A percentile compares a stretch with the other conserved stretches of the same genome.
Conservation (phyloP, 2,888 invertebrate genomes). For the Lingula anatina region DNA sequence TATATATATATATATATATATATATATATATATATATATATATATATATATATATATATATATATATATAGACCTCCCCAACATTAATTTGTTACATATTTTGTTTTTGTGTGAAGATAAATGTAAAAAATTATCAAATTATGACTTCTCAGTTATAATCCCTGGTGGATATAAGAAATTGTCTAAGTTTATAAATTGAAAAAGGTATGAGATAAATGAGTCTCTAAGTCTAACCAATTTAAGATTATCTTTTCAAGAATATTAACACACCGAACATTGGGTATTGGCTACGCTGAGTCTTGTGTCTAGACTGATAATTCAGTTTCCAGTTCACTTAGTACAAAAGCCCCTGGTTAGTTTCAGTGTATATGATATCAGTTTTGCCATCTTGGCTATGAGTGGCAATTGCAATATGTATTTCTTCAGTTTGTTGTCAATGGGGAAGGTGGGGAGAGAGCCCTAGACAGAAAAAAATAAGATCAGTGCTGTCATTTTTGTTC, state of each 20-base stretch:
- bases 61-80: background rate
- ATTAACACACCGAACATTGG: background rate
- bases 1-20: background rate
- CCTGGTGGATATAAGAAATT: no score
- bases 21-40: constrained; percentile 3
- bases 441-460: no score
- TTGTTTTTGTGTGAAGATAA: background rate
- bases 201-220: no score
- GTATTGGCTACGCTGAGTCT: background rate
- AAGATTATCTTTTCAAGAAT: background rate
- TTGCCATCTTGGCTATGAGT: background rate
- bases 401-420: background rate
- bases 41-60: background rate
- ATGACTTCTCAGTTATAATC: background rate
- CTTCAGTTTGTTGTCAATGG: background rate
- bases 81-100: background rate
- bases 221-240: no score
- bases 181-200: no score
- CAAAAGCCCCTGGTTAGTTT: background rate
- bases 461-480: no score
- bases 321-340: no score
- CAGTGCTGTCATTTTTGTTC: no score
- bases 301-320: no score
- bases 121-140: background rate
- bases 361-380: background rate